Percentiles rank a stretch among this genome's conserved stretches.
phyloP scores from a whole-genome alignment of 2,888 invertebrate species.

The Schrankia costaestrigalis region DNA sequence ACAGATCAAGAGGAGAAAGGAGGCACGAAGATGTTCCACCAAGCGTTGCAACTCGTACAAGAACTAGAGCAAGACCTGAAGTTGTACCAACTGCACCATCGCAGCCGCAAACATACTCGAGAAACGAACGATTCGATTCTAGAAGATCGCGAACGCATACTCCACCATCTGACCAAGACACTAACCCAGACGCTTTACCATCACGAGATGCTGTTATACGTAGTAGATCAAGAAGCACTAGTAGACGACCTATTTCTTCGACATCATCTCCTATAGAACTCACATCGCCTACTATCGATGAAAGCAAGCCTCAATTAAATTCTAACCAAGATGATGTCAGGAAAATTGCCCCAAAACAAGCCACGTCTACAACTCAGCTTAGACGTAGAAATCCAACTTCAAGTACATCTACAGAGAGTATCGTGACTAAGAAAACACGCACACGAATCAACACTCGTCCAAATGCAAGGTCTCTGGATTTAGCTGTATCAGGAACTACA shows the following conservation, averaged over 20 bases:
- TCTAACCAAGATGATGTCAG: constrained; percentile 50
- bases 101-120: constrained; percentile 36
- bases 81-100: constrained; percentile 33
- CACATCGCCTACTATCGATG: constrained; percentile 44
- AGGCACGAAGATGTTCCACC: constrained; percentile 51
- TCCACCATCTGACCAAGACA: constrained; percentile 42
- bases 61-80: constrained; percentile 52
- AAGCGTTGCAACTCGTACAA: constrained; percentile 43
- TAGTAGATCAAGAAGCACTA: constrained; percentile 45
- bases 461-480: constrained; percentile 50
- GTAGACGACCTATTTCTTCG: constrained; percentile 37
- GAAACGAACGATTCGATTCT: constrained; percentile 64
- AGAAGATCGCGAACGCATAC: constrained; percentile 65
- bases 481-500: constrained; percentile 62
- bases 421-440: constrained; percentile 39
- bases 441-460: constrained; percentile 52
- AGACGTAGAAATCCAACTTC: constrained; percentile 52
- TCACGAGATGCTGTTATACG: constrained; percentile 45
- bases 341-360: constrained; percentile 46
- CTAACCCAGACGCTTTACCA: constrained; percentile 31
- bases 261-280: constrained; percentile 37
- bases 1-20: constrained; percentile 53
- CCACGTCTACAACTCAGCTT: constrained; percentile 42
- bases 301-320: constrained; percentile 53
- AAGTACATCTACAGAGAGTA: constrained; percentile 45